Percentiles rank a stretch among this genome's conserved stretches.
Evolutionary conservation across 2,113 vertebrate genomes (phyloP).

Genomic region (Solenodon paradoxus): DNA sequence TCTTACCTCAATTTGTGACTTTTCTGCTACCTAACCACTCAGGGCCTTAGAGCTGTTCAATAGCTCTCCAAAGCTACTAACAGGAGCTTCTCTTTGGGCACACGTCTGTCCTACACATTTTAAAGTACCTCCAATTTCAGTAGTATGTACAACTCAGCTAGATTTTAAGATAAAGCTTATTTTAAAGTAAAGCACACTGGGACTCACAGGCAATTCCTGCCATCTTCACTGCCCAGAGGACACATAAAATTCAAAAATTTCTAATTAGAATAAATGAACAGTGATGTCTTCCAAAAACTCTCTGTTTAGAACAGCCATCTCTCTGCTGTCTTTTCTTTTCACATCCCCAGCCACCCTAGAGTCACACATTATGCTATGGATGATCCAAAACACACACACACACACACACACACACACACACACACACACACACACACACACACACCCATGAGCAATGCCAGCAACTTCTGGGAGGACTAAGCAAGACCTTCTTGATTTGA

Average conservation of each 20-base stretch:
- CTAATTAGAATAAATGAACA: not conserved
- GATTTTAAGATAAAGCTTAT: not conserved
- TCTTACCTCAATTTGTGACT: not conserved
- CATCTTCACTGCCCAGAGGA: not conserved
- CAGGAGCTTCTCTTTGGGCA: not conserved
- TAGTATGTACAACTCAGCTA: not conserved
- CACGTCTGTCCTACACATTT: not conserved
- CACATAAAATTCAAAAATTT: not conserved
- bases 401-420: not conserved
- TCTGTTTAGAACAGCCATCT: not conserved
- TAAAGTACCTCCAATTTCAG: not conserved
- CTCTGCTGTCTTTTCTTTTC: not conserved
- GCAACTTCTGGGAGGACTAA: not conserved
- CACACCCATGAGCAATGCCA: not conserved
- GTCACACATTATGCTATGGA: not conserved
- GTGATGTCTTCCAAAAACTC: not conserved
- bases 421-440: not conserved
- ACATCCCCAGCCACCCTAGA: not conserved
- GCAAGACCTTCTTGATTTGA: not conserved
- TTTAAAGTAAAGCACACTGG: slow-evolving; percentile 29
- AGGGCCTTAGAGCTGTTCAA: not conserved
- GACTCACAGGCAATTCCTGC: not conserved
- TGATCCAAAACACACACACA: not conserved
- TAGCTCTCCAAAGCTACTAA: not conserved
- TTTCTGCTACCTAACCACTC: not conserved